A percentile compares a stretch with the other conserved stretches of the same genome.
phyloP scores from a whole-genome alignment of 1,140 invertebrate species.

The Mycetomoellerius zeteki region DNA sequence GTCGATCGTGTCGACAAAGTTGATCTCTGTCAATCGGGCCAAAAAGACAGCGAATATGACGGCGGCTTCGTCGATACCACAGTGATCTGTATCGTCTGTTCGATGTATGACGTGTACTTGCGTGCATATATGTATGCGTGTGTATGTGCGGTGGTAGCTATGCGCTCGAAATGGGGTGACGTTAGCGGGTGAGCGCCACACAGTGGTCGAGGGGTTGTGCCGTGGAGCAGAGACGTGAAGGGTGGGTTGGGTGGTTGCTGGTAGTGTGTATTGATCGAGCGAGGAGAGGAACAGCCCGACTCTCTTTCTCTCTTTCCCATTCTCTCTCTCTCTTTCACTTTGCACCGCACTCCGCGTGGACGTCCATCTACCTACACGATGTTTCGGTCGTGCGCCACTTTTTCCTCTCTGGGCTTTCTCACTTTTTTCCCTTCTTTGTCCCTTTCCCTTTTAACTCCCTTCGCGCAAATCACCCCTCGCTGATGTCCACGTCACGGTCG shows the following conservation, averaged over 20 bases:
- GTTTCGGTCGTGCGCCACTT: constrained; percentile 68
- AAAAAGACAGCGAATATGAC: constrained; percentile 28
- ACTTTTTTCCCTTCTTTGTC: constrained; percentile 33
- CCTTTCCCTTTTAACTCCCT: constrained; percentile 3
- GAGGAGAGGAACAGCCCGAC: constrained; percentile 67
- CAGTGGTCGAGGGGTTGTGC: constrained; percentile 70
- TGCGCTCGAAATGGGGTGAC: constrained; percentile 71
- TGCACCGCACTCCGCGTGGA: constrained; percentile 67
- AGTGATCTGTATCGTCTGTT: constrained; percentile 15
- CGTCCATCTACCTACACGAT: constrained; percentile 72
- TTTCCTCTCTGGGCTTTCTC: constrained; percentile 66
- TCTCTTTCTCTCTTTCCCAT: constrained; percentile 45
- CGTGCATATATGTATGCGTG: background rate
- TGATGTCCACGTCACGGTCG: constrained; percentile 4
- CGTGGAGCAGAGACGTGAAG: constrained; percentile 64
- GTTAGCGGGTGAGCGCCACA: constrained; percentile 49
- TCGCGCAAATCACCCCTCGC: constrained; percentile 17
- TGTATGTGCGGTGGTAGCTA: constrained; percentile 33
- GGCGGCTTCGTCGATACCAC: constrained; percentile 48
- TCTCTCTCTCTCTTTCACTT: constrained; percentile 40
- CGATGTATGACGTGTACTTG: background rate
- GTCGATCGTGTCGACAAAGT: background rate
- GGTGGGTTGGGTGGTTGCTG: constrained; percentile 66
- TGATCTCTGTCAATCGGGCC: constrained; percentile 13
- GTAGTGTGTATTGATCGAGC: constrained; percentile 83